Conservation (phyloP, 2,113 vertebrate species). For the Mobula hypostoma region DNA sequence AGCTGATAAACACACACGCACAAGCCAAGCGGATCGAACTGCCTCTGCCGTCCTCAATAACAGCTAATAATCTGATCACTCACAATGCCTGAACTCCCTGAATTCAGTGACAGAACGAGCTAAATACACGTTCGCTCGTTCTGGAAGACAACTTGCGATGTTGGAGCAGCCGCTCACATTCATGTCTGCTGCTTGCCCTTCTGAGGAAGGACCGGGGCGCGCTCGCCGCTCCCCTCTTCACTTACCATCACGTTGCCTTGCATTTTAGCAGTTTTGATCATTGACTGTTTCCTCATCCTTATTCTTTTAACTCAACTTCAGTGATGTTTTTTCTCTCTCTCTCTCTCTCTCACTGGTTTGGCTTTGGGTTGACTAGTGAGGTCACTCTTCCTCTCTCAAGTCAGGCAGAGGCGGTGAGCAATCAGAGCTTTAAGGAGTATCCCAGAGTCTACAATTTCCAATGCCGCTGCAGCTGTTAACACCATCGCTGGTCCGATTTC, state of each 20-base stretch:
- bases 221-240: not conserved
- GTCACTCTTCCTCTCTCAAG: not conserved
- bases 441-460: not conserved
- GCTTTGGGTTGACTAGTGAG: not conserved
- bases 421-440: not conserved
- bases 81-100: not conserved
- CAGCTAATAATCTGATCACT: not conserved
- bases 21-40: not conserved
- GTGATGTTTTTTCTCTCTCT: not conserved
- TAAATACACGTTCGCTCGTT: not conserved
- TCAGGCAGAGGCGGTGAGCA: not conserved
- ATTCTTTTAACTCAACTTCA: not conserved
- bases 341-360: too few species aligned
- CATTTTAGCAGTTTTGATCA: constrained; percentile 94
- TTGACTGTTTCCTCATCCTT: constrained; percentile 79
- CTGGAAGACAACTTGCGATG: not conserved
- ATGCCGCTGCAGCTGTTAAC: not conserved
- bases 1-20: not conserved
- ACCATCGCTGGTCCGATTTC: constrained; percentile 2
- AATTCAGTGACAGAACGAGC: not conserved
- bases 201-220: not conserved
- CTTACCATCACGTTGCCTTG: constrained; percentile 95
- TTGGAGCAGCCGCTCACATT: not conserved
- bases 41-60: not conserved
- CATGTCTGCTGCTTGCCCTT: not conserved